Base-by-base conservation (phyloP, 2,113 vertebrate genomes). In the Passer montanus region DNA sequence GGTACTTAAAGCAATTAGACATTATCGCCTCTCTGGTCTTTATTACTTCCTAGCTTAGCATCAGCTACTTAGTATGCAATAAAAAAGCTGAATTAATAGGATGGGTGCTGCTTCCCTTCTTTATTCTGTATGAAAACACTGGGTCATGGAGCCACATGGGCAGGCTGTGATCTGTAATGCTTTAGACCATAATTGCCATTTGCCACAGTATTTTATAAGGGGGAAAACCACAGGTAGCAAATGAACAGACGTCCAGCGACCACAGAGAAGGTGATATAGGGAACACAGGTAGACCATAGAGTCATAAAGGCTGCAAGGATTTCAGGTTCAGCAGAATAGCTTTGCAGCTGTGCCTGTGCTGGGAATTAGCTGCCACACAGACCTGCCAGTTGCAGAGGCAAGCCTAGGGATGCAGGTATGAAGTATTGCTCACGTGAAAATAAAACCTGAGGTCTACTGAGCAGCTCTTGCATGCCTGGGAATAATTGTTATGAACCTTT, bases 51-150 rank as follows among this genome's bases (percentile, higher is more conserved):
- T 82, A 89, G 44, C 53, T 86, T 87, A 39, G 3, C 79, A 93
- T 84, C 83, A 87, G 58, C 58, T 91, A 72, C 68, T 79, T 77
- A 82, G 62, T 47, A 91, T 1, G 7, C 26, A 47, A 52, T 72
- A 67, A 93, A 93, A 92, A 60, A 67, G 47, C 37, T 89, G 76
- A 78, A 93, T 72, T 93, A 88, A 95, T 68, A 84, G 79, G 67
- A 83, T 81, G 35, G 53, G 52, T 81, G n/a, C 90, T 75, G 41
- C 56, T 91, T 92, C 56, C 43, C 15, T 94, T 83, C 68, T 93
- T 94, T 88, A 67, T 75, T 84, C 88, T 94, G 95, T 79, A 92
- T 96, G 96, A 96, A 96, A 96, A 97, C 95, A 95, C 86, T 84
- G 95, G 94, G 95, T 96, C 95, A 87, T 35, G 41, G 20, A 94